These are phyloP conservation scores for Engystomops pustulosus DNA, from an alignment of 2,113 vertebrate genomes.

Conservation along the genomic window DNA sequence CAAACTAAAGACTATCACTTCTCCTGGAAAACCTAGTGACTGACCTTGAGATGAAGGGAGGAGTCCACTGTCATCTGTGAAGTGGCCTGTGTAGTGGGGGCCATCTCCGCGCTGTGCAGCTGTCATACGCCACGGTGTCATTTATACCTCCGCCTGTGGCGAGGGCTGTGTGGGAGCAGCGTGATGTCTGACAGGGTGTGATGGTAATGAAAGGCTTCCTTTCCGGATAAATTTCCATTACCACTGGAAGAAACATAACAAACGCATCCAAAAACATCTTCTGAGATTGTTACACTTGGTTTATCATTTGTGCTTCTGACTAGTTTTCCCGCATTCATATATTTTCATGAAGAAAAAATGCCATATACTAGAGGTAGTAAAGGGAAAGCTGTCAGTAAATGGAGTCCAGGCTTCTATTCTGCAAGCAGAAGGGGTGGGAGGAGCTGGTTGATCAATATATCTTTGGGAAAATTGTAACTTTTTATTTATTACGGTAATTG, in stretches of 20 bases:
- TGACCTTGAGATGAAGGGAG: not conserved
- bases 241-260: slow-evolving; percentile 27
- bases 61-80: not conserved
- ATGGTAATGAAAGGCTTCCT: slow-evolving; percentile 49
- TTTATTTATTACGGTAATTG: too few species aligned
- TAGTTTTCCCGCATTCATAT: too few species aligned
- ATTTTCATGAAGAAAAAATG: not conserved
- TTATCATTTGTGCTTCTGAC: too few species aligned
- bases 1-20: not conserved
- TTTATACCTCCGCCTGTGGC: slow-evolving; percentile 34
- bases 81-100: not conserved
- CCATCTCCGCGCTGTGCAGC: slow-evolving; percentile 35
- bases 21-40: not conserved
- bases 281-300: too few species aligned
- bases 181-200: slow-evolving; percentile 41
- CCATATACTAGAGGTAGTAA: too few species aligned
- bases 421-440: too few species aligned
- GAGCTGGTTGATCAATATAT: too few species aligned
- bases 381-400: too few species aligned
- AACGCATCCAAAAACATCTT: not conserved
- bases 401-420: too few species aligned
- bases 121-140: slow-evolving; percentile 32
- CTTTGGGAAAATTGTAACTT: too few species aligned
- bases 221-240: slow-evolving; percentile 18
- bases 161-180: slow-evolving; percentile 34